Evolutionary conservation across 2,797 vertebrate species (phyloP).

Genomic region (Arremon aurantiirostris): DNA sequence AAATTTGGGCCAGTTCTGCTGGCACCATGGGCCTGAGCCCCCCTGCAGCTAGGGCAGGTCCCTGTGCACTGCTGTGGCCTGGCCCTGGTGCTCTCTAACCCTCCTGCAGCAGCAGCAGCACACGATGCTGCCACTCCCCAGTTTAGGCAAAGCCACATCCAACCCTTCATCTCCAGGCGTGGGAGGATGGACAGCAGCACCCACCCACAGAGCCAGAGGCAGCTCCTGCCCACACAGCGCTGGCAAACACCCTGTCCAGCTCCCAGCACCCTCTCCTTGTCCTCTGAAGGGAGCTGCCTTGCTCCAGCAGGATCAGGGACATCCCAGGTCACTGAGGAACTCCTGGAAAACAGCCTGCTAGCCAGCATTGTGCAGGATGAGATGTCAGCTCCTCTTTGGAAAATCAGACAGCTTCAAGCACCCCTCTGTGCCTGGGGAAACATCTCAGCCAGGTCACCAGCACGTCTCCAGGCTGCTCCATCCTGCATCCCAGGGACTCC

Average conservation of each 20-base stretch:
- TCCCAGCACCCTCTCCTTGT: background rate
- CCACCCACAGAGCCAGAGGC: slow-evolving; percentile 37
- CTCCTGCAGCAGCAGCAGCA: background rate
- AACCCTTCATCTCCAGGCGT: background rate
- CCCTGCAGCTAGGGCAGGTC: background rate
- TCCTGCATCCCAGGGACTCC: background rate
- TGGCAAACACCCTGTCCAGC: background rate
- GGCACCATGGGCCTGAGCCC: background rate
- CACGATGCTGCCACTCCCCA: background rate
- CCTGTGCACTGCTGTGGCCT: background rate
- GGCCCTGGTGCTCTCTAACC: background rate
- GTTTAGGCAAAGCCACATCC: background rate
- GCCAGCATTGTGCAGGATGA: background rate
- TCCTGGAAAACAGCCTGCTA: accelerated
- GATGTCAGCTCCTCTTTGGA: background rate
- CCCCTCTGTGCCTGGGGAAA: background rate
- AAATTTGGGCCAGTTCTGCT: background rate
- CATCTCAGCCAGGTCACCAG: background rate
- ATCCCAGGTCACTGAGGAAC: background rate
- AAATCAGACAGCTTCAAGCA: background rate
- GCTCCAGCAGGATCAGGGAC: background rate
- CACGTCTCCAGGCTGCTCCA: background rate
- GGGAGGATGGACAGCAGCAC: background rate
- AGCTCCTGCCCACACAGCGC: background rate
- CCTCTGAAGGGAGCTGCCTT: background rate